Base-by-base conservation (phyloP, 92 coral and sea anemone species). In the Desmophyllum pertusum region DNA sequence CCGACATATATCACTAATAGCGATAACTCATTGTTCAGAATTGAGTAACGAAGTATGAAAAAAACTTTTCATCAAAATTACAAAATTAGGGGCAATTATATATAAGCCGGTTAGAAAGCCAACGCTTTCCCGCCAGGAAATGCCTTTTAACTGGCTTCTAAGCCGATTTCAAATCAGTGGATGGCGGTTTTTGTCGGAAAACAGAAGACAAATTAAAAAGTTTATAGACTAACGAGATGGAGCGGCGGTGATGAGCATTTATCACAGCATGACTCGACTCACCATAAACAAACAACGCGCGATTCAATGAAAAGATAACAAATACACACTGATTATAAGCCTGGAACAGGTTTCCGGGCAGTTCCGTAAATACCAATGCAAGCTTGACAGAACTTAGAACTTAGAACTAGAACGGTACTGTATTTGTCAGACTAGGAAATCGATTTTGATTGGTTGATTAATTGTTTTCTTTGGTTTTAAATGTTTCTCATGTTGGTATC, bases 191-290 rank as follows among this genome's bases (percentile, higher is more conserved):
- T n/a, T n/a, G n/a, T n/a, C 21, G 18, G 48, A 10, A 18, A 15
- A 3, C 13, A 18, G 14, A 68, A 37, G n/a, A 10, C 2, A 30
- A 73, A 45, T 10, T 15, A n/a, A 9, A 43, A 14, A 45, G 18
- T 13, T 13, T 9, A 6, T 8, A 10, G 48, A n/a, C n/a, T n/a
- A n/a, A n/a, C n/a, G n/a, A 42, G 41, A 42, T 27, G 4, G 23
- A 50, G 78, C 23, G 25, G 64, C 79, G 79, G n/a, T n/a, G n/a
- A n/a, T 51, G 29, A 75, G 41, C 57, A 45, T 51, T 75, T 75
- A 51, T 31, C 64, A 21, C 79, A 48, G 64, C 63, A 7, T 51
- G 79, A 35, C 21, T 2, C 19, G 41, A 21, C 31, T 33, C n/a
- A 43, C 45, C 13, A 75, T 31, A 50, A 73, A 43, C 77, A 45